phyloP scores from a whole-genome alignment of 2,113 vertebrate genomes.

The Burhinus oedicnemus region DNA sequence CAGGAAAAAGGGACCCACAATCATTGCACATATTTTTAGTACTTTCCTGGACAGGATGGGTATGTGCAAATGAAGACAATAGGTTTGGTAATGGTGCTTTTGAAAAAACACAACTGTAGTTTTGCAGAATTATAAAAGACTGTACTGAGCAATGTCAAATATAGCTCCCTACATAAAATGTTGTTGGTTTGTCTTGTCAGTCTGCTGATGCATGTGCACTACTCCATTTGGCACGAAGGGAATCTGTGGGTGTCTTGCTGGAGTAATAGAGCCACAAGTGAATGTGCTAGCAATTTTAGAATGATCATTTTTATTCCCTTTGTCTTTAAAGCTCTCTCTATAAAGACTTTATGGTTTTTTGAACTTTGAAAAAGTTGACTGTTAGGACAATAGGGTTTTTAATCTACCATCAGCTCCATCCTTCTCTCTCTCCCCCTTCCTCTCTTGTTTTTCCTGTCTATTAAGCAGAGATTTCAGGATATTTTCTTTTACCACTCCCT shows the following conservation, averaged over 20 bases:
- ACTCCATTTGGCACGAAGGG: background rate
- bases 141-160: background rate
- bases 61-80: background rate
- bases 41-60: background rate
- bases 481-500: background rate
- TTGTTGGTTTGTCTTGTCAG: slow-evolving; percentile 29
- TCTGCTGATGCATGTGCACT: background rate
- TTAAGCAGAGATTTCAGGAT: background rate
- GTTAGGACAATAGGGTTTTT: background rate
- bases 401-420: background rate
- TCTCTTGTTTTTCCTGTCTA: background rate
- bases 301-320: background rate
- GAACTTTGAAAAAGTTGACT: slow-evolving; percentile 2
- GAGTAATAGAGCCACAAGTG: slow-evolving; percentile 1
- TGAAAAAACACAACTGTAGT: background rate
- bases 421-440: background rate
- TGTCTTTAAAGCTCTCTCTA: background rate
- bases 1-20: background rate
- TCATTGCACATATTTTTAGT: background rate
- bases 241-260: slow-evolving; percentile 11
- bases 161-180: background rate
- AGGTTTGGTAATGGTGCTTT: background rate
- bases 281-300: slow-evolving; percentile 21
- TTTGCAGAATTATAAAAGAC: background rate
- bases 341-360: background rate